Conservation (phyloP, 2,113 vertebrate genomes). For the human (Homo sapiens) region GRCh38 chr1:15740001-15740500, state of each 20-base stretch:
- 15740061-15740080: neutral
- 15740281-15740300: too few relatives aligned
- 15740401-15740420: too few relatives aligned
- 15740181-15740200: neutral
- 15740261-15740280: neutral
- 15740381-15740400: too few relatives aligned
- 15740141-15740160: neutral
- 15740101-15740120: neutral
- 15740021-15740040: neutral
- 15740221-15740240: neutral
- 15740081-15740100: neutral
- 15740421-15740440: accelerated
- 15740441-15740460: too few relatives aligned
- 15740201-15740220: neutral
- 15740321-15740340: too few relatives aligned
- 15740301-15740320: too few relatives aligned
- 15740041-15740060: neutral
- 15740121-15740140: neutral
- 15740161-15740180: neutral
- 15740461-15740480: too few relatives aligned
- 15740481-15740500: too few relatives aligned
- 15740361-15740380: too few relatives aligned
- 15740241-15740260: neutral
- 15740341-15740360: too few relatives aligned
- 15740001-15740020: neutral